Evolutionary conservation across 2,113 vertebrate genomes (phyloP).

Genomic region (Cyanocitta stelleri): DNA sequence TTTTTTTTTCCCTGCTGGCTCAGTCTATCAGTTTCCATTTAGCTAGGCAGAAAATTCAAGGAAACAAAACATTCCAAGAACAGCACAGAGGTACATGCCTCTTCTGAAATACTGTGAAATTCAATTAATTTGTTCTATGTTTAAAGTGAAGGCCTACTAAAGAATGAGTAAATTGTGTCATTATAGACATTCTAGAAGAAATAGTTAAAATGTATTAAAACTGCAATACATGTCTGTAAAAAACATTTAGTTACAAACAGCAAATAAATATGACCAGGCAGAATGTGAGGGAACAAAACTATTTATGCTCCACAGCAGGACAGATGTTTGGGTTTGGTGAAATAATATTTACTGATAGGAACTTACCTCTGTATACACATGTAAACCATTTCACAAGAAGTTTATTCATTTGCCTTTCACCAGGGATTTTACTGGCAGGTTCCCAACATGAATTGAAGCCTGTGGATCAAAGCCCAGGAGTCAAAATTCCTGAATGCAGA

Average conservation of each 20-base stretch:
- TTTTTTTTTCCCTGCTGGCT: not conserved
- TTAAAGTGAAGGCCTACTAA: not conserved
- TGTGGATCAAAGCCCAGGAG: not conserved
- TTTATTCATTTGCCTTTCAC: not conserved
- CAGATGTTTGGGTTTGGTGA: not conserved
- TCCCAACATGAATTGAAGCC: not conserved
- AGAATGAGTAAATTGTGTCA: not conserved
- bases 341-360: constrained; percentile 29
- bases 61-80: not conserved
- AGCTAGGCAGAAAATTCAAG: constrained; percentile 6
- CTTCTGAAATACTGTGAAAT: not conserved
- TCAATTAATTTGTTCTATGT: not conserved
- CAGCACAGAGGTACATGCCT: not conserved
- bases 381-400: constrained; percentile 2
- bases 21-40: not conserved
- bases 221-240: not conserved
- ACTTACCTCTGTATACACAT: not conserved
- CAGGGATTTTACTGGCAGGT: not conserved
- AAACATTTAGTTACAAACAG: not conserved
- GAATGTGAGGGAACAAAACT: not conserved
- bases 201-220: not conserved
- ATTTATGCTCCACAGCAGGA: not conserved
- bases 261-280: not conserved
- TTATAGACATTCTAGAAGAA: not conserved
- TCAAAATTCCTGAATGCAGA: not conserved